Evolutionary conservation across 2,113 vertebrate genomes (phyloP), one percentile per base, ranked within the genome.

Genomic region (Okapia johnstoni): DNA sequence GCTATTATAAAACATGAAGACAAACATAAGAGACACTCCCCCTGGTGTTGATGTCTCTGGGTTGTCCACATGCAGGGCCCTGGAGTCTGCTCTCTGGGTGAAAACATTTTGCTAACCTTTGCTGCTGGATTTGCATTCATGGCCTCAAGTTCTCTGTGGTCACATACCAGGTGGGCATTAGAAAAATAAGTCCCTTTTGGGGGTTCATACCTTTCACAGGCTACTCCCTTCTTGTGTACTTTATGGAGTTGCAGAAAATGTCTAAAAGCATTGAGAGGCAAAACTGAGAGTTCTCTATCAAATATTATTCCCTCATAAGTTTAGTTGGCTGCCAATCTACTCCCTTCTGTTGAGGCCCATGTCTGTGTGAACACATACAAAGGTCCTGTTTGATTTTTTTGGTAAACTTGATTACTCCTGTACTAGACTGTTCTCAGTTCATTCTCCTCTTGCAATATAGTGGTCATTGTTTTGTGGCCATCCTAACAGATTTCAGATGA

Each of bases 1-100:
- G 15, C 23, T 33, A 23, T 19, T 11, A 43, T 21, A n/a, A 79
- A 85, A 30, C 40, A 16, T 25, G 4, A n/a, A 70, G 50, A 28
- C 1, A 63, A 86, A 28, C 4, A 61, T 7, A 6, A 61, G 17
- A 17, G 80, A 2, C 2, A 6, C 0, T 13, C 60, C 48, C 7
- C 14, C 7, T 19, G 21, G 36, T 16, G 30, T 26, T 14, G 13
- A n/a, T 3, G 23, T 61, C 36, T 9, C 12, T 36, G 13, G 25
- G 4, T 23, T 52, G 12, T 25, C 17, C 16, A 15, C 2, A 2
- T 3, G 14, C 10, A 36, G 70, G 30, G 6, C 2, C 26, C 43
- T 58, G 7, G 66, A 23, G 77, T n/a, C 23, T 66, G n/a, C 10
- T 58, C 2, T 52, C 2, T 58, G 36, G 7, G 13, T 30, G 12